These are phyloP conservation scores for Pseudotriccus pelzelni DNA, from an alignment of 2,797 vertebrate species.

Conservation along the genomic window DNA sequence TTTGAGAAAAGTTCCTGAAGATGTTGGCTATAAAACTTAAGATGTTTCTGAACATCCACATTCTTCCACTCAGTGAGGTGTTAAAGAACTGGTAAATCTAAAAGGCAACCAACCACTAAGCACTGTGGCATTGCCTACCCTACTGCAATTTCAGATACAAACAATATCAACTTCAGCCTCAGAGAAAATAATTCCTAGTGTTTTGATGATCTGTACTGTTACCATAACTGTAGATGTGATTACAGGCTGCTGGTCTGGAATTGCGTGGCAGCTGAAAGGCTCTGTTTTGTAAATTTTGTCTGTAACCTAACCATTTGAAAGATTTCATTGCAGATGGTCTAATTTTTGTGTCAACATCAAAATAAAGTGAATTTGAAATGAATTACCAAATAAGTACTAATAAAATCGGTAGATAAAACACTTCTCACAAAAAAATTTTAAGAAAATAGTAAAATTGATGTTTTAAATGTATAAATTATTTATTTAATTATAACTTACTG, in stretches of 20 bases:
- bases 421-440: not conserved
- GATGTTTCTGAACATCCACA: not conserved
- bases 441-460: not conserved
- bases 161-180: not conserved
- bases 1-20: not conserved
- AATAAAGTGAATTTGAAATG: not conserved
- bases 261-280: not conserved
- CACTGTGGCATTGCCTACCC: not conserved
- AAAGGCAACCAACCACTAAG: not conserved
- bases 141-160: not conserved
- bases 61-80: not conserved
- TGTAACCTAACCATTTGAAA: not conserved
- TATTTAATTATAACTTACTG: not conserved
- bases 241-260: not conserved
- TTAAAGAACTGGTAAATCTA: not conserved
- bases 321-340: not conserved
- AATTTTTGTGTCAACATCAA: not conserved
- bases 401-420: not conserved
- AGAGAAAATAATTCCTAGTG: not conserved
- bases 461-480: not conserved
- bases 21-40: not conserved
- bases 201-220: not conserved
- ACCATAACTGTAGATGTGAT: not conserved
- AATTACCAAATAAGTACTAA: not conserved
- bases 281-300: not conserved